A percentile compares a stretch with the other conserved stretches of the same genome.
These are phyloP conservation scores for Orthosia gothica DNA, from an alignment of 2,888 invertebrate genomes.

Conservation along the genomic window DNA sequence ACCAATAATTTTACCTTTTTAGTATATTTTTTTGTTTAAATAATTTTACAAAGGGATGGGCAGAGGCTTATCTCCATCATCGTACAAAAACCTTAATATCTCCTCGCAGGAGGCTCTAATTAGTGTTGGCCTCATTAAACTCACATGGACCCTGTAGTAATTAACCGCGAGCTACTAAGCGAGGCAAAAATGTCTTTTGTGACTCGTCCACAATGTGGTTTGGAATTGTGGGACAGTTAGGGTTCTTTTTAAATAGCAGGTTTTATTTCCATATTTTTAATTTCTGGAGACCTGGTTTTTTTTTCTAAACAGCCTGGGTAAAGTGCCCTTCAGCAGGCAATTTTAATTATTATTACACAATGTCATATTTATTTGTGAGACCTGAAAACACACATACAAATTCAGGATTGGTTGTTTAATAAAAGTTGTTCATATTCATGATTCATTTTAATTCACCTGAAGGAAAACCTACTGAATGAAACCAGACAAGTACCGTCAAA, in stretches of 20 bases:
- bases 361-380: too few relatives aligned
- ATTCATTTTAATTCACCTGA: too few relatives aligned
- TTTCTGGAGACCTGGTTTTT: background rate
- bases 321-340: background rate
- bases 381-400: too few relatives aligned
- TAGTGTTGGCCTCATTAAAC: slow-evolving; percentile 65
- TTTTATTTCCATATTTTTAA: background rate
- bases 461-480: too few relatives aligned
- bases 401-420: too few relatives aligned
- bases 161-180: slow-evolving; percentile 54
- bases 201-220: slow-evolving; percentile 30
- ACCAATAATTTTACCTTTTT: too few relatives aligned
- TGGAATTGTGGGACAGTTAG: slow-evolving; percentile 2
- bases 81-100: slow-evolving; percentile 18
- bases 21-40: too few relatives aligned
- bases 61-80: background rate
- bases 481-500: too few relatives aligned
- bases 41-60: too few relatives aligned
- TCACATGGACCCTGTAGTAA: slow-evolving; percentile 59
- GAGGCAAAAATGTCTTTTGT: slow-evolving; percentile 48
- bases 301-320: background rate
- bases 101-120: slow-evolving; percentile 41
- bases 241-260: background rate
- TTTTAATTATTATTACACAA: too few relatives aligned
- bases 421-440: too few relatives aligned